Conservation (phyloP, 1,140 invertebrate species). For the Atopsyche davidsoni region DNA sequence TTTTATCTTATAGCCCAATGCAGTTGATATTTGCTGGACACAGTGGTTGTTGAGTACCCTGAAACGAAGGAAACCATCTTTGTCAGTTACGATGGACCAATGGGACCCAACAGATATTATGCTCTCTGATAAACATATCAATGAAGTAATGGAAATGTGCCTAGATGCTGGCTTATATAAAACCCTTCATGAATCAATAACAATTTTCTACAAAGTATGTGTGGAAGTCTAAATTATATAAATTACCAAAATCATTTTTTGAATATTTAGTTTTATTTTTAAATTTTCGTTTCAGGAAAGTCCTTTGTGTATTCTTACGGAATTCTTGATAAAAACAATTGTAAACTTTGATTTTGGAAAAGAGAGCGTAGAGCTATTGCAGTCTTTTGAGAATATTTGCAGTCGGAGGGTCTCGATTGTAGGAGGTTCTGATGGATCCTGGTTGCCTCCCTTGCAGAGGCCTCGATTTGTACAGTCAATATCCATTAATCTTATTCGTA, state of each 20-base stretch:
- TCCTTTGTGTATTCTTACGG: conserved; percentile 50
- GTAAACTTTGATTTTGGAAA: conserved; percentile 30
- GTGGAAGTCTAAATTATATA: too few species aligned
- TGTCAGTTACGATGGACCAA: conserved; percentile 37
- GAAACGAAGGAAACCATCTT: conserved; percentile 34
- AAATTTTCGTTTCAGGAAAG: conserved; percentile 48
- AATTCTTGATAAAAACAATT: conserved; percentile 30
- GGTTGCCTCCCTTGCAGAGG: conserved; percentile 49
- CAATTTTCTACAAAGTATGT: conserved; percentile 62
- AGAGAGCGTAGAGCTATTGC: conserved; percentile 26
- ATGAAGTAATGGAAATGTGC: conserved; percentile 47
- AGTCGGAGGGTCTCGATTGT: conserved; percentile 35
- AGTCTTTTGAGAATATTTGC: conserved; percentile 36
- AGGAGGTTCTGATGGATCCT: conserved; percentile 36
- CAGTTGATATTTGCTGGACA: conserved; percentile 54
- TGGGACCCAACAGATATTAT: conserved; percentile 34
- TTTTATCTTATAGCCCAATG: conserved; percentile 51
- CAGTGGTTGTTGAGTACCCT: conserved; percentile 52
- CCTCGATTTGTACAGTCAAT: conserved; percentile 35
- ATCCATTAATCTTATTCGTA: conserved; percentile 48
- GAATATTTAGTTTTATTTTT: conserved; percentile 24
- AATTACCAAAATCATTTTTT: conserved; percentile 8
- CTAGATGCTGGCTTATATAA: conserved; percentile 46
- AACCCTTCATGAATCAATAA: conserved; percentile 52
- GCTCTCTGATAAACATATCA: conserved; percentile 37